phyloP scores from a whole-genome alignment of 2,888 invertebrate species.

The Hartigia nigra region DNA sequence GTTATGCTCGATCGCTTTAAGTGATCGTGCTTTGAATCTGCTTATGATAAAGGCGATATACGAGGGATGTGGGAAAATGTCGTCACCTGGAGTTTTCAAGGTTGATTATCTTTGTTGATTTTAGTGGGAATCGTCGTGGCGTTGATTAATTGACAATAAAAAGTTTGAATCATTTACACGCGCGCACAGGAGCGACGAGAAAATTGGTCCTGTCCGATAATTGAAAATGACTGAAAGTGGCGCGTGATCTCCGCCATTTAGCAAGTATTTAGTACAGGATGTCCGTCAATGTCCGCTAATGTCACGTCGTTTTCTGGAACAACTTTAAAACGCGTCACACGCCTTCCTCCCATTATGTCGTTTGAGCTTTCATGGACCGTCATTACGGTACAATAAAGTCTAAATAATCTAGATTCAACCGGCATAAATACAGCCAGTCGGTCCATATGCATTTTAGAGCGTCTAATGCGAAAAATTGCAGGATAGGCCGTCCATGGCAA shows the following conservation, averaged over 20 bases:
- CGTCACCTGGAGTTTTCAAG: not conserved
- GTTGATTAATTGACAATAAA: not conserved
- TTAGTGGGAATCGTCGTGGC: not conserved
- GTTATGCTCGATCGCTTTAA: not conserved
- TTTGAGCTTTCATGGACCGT: slow-evolving; percentile 40
- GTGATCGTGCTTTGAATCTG: not conserved
- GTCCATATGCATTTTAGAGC: not conserved
- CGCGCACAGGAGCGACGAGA: not conserved
- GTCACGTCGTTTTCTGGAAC: slow-evolving; percentile 51
- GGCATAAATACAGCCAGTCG: slow-evolving; percentile 10
- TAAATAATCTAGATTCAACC: slow-evolving; percentile 20
- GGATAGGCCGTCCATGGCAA: not conserved
- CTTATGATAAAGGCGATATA: not conserved
- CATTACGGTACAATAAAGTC: slow-evolving; percentile 28
- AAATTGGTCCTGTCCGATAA: not conserved
- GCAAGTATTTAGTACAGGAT: slow-evolving; percentile 58
- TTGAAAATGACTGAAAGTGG: slow-evolving; percentile 29
- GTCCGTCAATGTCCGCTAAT: slow-evolving; percentile 50
- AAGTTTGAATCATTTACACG: not conserved
- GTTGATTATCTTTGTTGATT: not conserved
- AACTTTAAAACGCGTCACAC: slow-evolving; percentile 28
- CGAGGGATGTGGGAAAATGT: no score
- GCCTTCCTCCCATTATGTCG: slow-evolving; percentile 53
- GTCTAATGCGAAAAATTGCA: not conserved
- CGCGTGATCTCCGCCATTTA: slow-evolving; percentile 54